Base-by-base conservation (phyloP, 2,797 vertebrate species). In the Dipus sagitta region DNA sequence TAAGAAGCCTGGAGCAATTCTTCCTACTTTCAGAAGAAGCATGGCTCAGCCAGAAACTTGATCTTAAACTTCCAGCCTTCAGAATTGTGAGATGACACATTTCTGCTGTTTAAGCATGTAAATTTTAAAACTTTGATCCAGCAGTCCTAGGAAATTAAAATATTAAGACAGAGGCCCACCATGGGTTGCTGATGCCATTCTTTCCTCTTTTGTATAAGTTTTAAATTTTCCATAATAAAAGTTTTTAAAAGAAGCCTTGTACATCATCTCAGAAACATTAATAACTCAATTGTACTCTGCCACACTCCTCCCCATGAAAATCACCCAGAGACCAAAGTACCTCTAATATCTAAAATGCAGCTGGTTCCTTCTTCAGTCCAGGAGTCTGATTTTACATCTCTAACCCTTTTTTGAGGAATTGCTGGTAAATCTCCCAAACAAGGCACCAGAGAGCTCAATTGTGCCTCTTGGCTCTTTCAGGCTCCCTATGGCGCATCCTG, bases 311-410 rank as follows among this genome's bases (percentile, higher is more conserved):
- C 47, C 94, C 0, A 2, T 86, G 90, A 90, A 95, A 96, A 92
- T 72, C 62, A 77, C 84, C 74, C 91, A 87, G 26, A 72, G 60
- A 62, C 72, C 77, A 79, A 88, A 94, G 88, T 54, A 87, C 86
- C 67, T 92, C 87, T 88, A 82, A 94, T 83, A 95, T 78, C 83
- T 64, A 54, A 92, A 93, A 52, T 92, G 88, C 74, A 95, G 92
- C 94, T 91, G 91, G 72, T 74, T 28, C 77, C 72, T 71, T 85
- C 84, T 90, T 93, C 92, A 34, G 2, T 81, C 60, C 84, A 2
- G 4, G 88, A 88, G 81, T 96, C 88, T 88, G 90, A 95, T 94
- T 94, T 96, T 91, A 91, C 90, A 92, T 95, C 92, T 95, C 90
- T 89, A 88, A 96, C 88, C 83, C 92, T 89, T 86, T 94, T 80